Evolutionary conservation across 2,797 vertebrate species (phyloP).

Genomic region (Danio choprae): DNA sequence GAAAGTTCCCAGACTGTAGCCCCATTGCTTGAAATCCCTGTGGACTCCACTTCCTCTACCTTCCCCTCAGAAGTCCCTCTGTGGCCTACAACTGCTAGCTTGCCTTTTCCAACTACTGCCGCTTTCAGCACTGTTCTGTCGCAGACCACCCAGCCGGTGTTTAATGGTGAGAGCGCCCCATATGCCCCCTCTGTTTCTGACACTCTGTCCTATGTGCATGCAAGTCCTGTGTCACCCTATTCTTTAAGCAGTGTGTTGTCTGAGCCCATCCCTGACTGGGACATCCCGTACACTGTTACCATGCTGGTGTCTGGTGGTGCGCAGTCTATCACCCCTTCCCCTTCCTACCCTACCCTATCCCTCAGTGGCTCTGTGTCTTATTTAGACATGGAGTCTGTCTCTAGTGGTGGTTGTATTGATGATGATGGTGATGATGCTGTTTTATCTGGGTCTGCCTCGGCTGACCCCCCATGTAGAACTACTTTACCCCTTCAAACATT

Average conservation of each 20-base stretch:
- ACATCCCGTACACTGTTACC: conserved; percentile 80
- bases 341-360: conserved; percentile 74
- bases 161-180: conserved; percentile 89
- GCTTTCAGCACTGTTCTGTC: conserved; percentile 76
- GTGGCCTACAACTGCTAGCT: conserved; percentile 78
- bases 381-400: conserved; percentile 73
- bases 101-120: conserved; percentile 67
- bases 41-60: conserved; percentile 73
- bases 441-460: conserved; percentile 65
- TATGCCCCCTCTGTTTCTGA: conserved; percentile 71
- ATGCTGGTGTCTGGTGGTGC: conserved; percentile 77
- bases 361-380: conserved; percentile 78
- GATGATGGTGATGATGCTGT: conserved; percentile 81
- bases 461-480: conserved; percentile 74
- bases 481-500: conserved; percentile 78
- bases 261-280: conserved; percentile 77
- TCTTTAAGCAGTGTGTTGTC: conserved; percentile 81
- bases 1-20: conserved; percentile 60
- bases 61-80: conserved; percentile 74
- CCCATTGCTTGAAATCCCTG: conserved; percentile 67
- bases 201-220: conserved; percentile 87
- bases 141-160: conserved; percentile 85
- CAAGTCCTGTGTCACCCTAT: conserved; percentile 83
- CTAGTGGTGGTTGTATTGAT: conserved; percentile 75
- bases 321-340: conserved; percentile 77